phyloP scores from a whole-genome alignment of 2,888 invertebrate species.

The Parapristionchus giblindavisi region DNA sequence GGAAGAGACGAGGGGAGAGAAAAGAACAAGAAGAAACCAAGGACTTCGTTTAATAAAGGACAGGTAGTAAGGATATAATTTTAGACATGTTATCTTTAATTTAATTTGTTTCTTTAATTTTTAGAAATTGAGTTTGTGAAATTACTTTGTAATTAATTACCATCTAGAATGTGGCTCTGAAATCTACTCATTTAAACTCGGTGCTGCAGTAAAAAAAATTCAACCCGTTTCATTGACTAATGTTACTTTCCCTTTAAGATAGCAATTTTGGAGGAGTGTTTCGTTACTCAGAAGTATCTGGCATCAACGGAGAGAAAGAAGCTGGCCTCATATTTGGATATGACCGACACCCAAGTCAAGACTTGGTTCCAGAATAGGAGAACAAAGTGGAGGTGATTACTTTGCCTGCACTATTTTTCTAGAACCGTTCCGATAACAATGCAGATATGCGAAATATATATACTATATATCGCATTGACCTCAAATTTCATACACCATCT shows the following conservation, averaged over 20 bases:
- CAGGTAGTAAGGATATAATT: slow-evolving; percentile 5
- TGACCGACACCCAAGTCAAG: slow-evolving; percentile 33
- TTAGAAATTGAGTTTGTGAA: neutral
- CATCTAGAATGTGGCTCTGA: neutral
- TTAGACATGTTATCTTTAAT: too few relatives aligned
- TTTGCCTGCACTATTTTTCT: too few relatives aligned
- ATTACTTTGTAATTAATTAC: neutral
- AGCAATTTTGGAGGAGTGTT: slow-evolving; percentile 11
- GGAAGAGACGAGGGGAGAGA: neutral
- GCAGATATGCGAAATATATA: too few relatives aligned
- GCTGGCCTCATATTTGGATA: neutral
- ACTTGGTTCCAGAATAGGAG: slow-evolving; percentile 37
- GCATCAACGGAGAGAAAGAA: slow-evolving; percentile 25
- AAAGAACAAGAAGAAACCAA: slow-evolving; percentile 1
- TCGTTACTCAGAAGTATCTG: slow-evolving; percentile 28
- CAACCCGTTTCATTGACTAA: neutral
- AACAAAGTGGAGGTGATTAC: slow-evolving; percentile 30
- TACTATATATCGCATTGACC: too few relatives aligned
- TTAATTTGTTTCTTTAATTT: neutral
- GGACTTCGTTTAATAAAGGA: slow-evolving; percentile 28
- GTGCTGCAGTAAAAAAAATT: neutral
- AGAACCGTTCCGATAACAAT: too few relatives aligned
- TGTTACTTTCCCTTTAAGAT: slow-evolving; percentile 16
- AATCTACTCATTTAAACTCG: neutral
- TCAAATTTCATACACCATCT: too few relatives aligned